Percentiles rank a stretch among this genome's conserved stretches.
phyloP scores from a whole-genome alignment of 2,113 vertebrate genomes.

The Catagonus wagneri region DNA sequence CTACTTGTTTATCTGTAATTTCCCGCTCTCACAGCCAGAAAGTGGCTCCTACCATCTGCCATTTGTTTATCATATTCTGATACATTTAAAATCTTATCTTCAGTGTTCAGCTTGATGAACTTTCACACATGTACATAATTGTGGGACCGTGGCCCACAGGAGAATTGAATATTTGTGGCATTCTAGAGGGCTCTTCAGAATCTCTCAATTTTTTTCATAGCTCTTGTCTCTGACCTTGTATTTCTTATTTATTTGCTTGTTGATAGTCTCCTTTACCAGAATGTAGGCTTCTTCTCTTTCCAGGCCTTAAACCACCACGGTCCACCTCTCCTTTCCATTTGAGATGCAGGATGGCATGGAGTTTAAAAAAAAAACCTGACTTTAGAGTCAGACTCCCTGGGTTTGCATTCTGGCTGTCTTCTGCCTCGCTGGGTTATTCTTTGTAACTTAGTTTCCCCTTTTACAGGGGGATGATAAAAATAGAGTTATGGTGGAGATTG shows the following conservation, averaged over 20 bases:
- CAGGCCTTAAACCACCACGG: not conserved
- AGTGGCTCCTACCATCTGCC: not conserved
- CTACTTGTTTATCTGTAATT: not conserved
- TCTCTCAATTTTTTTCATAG: not conserved
- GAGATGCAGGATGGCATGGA: not conserved
- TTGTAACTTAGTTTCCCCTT: not conserved
- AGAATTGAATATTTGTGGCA: not conserved
- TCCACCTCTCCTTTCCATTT: not conserved
- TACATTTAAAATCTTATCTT: not conserved
- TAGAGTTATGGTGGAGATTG: not conserved
- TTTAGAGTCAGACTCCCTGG: not conserved
- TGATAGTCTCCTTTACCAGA: not conserved
- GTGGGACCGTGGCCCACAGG: not conserved
- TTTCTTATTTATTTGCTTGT: not conserved
- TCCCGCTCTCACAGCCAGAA: not conserved
- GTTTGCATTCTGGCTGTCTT: not conserved
- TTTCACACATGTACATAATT: not conserved
- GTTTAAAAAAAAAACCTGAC: not conserved
- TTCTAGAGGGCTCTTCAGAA: not conserved
- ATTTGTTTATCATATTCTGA: not conserved
- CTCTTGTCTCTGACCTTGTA: not conserved
- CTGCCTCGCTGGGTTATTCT: not conserved
- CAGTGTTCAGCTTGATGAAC: not conserved
- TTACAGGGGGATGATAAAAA: not conserved
- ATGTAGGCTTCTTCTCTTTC: not conserved